Conservation (phyloP, 2,113 vertebrate species). For the Nerophis lumbriciformis region DNA sequence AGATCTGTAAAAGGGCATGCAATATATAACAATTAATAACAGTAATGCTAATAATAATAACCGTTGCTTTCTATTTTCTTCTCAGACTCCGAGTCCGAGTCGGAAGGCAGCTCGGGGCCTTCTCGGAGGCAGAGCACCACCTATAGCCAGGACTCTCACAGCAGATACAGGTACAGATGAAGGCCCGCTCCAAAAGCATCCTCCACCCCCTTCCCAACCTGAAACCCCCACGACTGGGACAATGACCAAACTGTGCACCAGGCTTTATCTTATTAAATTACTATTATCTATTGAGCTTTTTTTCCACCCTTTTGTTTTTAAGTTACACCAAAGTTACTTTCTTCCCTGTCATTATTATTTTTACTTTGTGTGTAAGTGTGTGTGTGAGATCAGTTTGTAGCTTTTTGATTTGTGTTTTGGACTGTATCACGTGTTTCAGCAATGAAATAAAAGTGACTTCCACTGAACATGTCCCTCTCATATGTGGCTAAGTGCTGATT, state of each 20-base stretch:
- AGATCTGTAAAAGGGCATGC: neutral
- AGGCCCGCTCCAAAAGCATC: slow-evolving; percentile 18
- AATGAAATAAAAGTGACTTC: slow-evolving; percentile 66
- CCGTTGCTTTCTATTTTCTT: neutral
- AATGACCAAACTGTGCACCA: slow-evolving; percentile 32
- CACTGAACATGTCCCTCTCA: slow-evolving; percentile 57
- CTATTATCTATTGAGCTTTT: slow-evolving; percentile 21
- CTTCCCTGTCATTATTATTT: slow-evolving; percentile 29
- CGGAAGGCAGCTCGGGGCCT: slow-evolving; percentile 54
- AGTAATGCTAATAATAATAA: neutral
- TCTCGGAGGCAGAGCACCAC: slow-evolving; percentile 62
- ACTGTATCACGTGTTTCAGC: slow-evolving; percentile 38
- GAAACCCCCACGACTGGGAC: slow-evolving; percentile 49
- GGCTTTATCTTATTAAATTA: neutral
- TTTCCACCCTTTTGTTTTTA: slow-evolving; percentile 9
- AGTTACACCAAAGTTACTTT: neutral
- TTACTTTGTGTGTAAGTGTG: slow-evolving; percentile 3
- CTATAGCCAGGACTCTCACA: slow-evolving; percentile 64
- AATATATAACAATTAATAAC: neutral
- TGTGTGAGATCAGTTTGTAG: slow-evolving; percentile 15
- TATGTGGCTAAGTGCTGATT: slow-evolving; percentile 61
- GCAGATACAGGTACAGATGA: slow-evolving; percentile 80
- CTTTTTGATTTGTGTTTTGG: slow-evolving; percentile 40
- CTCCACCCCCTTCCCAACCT: slow-evolving; percentile 19
- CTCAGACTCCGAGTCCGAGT: slow-evolving; percentile 71